These are phyloP conservation scores for Thamnaconus septentrionalis DNA, from an alignment of 2,113 vertebrate species.

Conservation along the genomic window DNA sequence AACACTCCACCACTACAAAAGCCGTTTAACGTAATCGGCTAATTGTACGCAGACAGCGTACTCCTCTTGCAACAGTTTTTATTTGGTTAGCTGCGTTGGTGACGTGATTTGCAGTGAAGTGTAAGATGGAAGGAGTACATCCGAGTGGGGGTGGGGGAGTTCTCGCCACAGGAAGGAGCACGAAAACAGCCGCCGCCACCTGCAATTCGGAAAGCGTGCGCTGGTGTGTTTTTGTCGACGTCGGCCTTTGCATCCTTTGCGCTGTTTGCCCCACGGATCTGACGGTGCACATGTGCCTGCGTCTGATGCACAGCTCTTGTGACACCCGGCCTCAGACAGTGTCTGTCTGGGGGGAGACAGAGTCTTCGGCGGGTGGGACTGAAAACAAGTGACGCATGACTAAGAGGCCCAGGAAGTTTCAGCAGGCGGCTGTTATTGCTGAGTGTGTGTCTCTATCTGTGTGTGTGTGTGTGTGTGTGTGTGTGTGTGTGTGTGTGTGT, in stretches of 20 bases:
- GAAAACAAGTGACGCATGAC: constrained; percentile 71
- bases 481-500: constrained; percentile 24
- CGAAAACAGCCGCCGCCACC: constrained; percentile 52
- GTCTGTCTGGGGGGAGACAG: constrained; percentile 51
- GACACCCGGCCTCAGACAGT: constrained; percentile 56
- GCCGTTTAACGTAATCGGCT: constrained; percentile 14
- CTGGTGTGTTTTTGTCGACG: constrained; percentile 2
- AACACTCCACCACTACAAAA: constrained; percentile 27
- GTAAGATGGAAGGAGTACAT: background rate
- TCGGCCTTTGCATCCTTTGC: constrained; percentile 21
- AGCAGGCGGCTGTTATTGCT: constrained; percentile 64
- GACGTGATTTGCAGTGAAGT: constrained; percentile 52
- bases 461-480: constrained; percentile 35
- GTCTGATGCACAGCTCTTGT: constrained; percentile 50
- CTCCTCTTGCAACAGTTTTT: constrained; percentile 46
- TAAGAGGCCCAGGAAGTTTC: constrained; percentile 72
- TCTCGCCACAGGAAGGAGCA: constrained; percentile 41
- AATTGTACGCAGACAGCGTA: constrained; percentile 55
- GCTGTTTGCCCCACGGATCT: constrained; percentile 23
- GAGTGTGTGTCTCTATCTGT: constrained; percentile 34
- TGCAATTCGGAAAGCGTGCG: constrained; percentile 20
- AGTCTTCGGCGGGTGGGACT: constrained; percentile 61
- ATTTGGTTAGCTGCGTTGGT: constrained; percentile 55
- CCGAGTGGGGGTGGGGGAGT: constrained; percentile 14
- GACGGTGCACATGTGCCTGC: constrained; percentile 1